Evolutionary conservation across 2,888 invertebrate species (phyloP), one percentile per base, ranked within the genome.

Genomic region (Cataglyphis cursor): DNA sequence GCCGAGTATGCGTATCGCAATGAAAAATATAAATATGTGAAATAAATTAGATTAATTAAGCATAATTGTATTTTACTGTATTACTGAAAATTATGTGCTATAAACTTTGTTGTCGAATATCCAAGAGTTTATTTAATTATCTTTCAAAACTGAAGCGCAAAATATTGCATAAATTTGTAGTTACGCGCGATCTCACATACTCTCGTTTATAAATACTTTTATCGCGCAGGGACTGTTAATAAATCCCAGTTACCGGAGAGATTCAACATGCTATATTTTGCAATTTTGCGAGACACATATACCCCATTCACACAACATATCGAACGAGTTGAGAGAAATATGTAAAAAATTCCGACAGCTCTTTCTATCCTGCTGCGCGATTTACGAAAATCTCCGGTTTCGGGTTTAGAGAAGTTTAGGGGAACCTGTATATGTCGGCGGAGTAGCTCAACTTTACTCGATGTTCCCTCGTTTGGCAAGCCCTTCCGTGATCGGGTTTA

Each of bases 401-500:
- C 70, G 31, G 41, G 41, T 54, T 76, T 70, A 44, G 59, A 9
- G 59, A 87, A 85, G 76, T 88, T 86, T n/a, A 9, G 70, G 18
- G 54, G 21, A 70, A 75, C 51, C 28, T 38, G 51, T 62, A 73
- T 61, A 74, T 57, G 73, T 81, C n/a, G 72, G 68, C 64, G 31
- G 48, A 51, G 72, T 59, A 48, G 74, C 61, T 81, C 73, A 84
- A 88, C 68, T 84, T 89, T n/a, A 61, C 83, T 28, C 68, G 66
- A 83, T 74, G 84, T 84, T 89, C 84, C 78, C 86, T 86, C 87
- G 90, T 91, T 88, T 83, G 85, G 84, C 86, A 87, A 86, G 85
- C 85, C 86, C 66, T 86, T 83, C 84, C 87, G 87, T 89, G 88
- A 91, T 91, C 89, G 76, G 85, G 85, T 90, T 90, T 90, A 88